A percentile compares a stretch with the other conserved stretches of the same genome.
phyloP scores from a whole-genome alignment of 2,113 vertebrate species.

The Chamaea fasciata region DNA sequence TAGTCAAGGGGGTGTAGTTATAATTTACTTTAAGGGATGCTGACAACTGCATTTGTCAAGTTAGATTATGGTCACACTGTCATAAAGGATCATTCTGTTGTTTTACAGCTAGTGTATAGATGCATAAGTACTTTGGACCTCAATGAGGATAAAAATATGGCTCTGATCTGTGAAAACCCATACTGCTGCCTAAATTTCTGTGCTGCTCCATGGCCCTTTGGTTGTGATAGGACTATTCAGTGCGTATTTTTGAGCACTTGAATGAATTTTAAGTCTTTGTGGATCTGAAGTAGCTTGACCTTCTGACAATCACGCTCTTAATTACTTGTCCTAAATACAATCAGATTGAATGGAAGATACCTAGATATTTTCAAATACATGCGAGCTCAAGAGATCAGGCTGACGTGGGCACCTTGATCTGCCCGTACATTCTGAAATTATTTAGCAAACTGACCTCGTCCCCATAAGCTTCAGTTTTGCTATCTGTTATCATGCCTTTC shows the following conservation, averaged over 20 bases:
- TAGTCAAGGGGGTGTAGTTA: conserved; percentile 30
- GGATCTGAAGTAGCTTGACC: neutral
- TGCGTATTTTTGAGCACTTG: neutral
- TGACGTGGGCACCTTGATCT: neutral
- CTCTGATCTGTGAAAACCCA: neutral
- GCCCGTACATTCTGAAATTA: rapidly evolving
- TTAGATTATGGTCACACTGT: conserved; percentile 34
- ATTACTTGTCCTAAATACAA: neutral
- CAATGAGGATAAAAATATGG: conserved; percentile 10
- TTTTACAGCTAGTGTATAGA: conserved; percentile 38
- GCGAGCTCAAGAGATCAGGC: neutral
- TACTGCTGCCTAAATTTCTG: neutral
- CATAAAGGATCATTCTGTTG: conserved; percentile 43
- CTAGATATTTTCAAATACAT: neutral
- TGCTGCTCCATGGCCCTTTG: neutral
- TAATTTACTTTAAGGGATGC: conserved; percentile 57
- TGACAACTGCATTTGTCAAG: conserved; percentile 62
- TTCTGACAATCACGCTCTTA: neutral
- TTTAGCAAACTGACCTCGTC: neutral
- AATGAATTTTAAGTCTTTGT: conserved; percentile 13
- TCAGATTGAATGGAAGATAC: neutral
- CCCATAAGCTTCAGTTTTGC: neutral
- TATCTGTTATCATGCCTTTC: neutral
- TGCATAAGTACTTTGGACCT: conserved; percentile 9
- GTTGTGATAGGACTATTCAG: neutral